Conservation (phyloP, 2,888 invertebrate species). For the Sminthurinus aureus region DNA sequence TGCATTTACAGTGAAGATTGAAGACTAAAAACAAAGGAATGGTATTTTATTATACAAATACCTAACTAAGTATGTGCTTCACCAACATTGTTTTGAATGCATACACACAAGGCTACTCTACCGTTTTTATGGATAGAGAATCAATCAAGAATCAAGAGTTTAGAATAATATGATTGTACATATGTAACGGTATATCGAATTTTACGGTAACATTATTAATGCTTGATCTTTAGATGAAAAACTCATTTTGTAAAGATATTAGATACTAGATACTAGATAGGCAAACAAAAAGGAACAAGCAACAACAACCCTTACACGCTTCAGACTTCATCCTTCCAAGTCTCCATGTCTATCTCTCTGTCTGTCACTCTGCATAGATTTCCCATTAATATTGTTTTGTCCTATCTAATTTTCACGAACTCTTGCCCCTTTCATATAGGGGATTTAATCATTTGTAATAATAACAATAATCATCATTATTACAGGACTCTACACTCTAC, state of each 20-base stretch:
- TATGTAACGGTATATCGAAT: neutral
- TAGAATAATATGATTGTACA: too few relatives aligned
- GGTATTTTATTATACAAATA: too few relatives aligned
- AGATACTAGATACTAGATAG: neutral
- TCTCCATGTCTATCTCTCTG: neutral
- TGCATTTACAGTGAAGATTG: too few relatives aligned
- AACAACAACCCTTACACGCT: neutral
- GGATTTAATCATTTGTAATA: conserved; percentile 8
- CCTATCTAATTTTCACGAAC: neutral
- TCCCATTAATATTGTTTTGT: conserved; percentile 7
- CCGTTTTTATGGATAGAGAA: too few relatives aligned
- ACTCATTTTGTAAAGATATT: conserved; percentile 1
- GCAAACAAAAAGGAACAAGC: too few relatives aligned
- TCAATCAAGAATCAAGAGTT: too few relatives aligned
- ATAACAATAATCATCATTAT: neutral
- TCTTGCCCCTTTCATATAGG: neutral
- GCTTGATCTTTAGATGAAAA: conserved; percentile 17
- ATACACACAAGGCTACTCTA: too few relatives aligned
- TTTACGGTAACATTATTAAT: conserved; percentile 24
- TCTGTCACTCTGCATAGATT: neutral
- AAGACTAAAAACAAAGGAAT: too few relatives aligned
- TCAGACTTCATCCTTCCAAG: neutral
- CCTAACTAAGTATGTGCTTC: too few relatives aligned
- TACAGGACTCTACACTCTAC: too few relatives aligned
- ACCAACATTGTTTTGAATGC: too few relatives aligned